A percentile compares a stretch with the other conserved stretches of the same genome.
Conservation (phyloP, 1,140 invertebrate genomes). For the Leptopilina clavipes region DNA sequence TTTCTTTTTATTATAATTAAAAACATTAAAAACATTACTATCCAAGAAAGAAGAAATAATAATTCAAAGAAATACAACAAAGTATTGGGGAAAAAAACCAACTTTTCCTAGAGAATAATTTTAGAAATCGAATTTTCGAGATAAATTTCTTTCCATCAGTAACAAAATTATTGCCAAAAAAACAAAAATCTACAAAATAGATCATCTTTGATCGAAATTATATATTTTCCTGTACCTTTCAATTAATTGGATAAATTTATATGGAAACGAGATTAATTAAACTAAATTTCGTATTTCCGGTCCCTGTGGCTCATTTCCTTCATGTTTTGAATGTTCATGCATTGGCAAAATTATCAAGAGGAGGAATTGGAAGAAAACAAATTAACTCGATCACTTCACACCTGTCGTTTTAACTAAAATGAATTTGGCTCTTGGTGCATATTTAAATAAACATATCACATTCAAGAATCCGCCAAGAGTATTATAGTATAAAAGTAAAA, state of each 20-base stretch:
- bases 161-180: no score
- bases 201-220: not conserved
- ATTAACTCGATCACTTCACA: slow-evolving; percentile 47
- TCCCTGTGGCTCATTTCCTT: not conserved
- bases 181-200: no score
- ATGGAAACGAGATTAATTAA: not conserved
- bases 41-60: no score
- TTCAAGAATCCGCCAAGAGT: not conserved
- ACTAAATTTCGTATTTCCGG: not conserved
- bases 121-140: no score
- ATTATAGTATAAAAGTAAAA: not conserved
- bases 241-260: not conserved
- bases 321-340: not conserved
- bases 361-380: slow-evolving; percentile 34
- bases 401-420: slow-evolving; percentile 43
- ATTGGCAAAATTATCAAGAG: not conserved
- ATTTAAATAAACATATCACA: not conserved
- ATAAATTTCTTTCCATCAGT: no score
- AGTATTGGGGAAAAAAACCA: no score
- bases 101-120: no score
- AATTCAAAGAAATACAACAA: no score
- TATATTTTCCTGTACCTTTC: not conserved
- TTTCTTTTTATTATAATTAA: no score
- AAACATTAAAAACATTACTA: no score
- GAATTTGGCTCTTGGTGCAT: slow-evolving; percentile 43